Base-by-base conservation (phyloP, 2,888 invertebrate species). In the Boloria euphrosyne region DNA sequence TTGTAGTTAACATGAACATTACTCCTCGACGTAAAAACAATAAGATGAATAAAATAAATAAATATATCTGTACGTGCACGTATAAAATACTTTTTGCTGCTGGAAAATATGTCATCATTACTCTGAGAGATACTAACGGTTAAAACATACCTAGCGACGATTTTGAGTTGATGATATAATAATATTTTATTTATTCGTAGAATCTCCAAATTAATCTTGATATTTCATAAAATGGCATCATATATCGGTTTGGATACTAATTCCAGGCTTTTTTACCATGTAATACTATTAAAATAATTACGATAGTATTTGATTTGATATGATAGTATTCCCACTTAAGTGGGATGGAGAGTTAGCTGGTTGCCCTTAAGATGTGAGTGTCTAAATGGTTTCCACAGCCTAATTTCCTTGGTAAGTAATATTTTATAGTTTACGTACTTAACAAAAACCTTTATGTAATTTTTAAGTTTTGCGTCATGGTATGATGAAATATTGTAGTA, bases 211-310 rank as follows among this genome's bases (percentile, higher is more conserved):
- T 68, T 0, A 82, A 77, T 57, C 62, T 85, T 3, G 80, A 84
- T 55, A 74, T 74, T 0, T 82, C 84, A 0, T 76, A 76, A 62
- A 62, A 79, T 31, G 83, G 83, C 4, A 80, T 84, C 0, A 78
- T 84, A 17, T 83, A 86, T 67, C 68, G 85, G 85, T 63, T 82
- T 83, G 53, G 86, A 86, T 0, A 80, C 83, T 31, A 83, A 85
- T 59, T 76, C 5, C 71, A 78, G 0, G 61, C 75, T 4, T 44
- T 63, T 4, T n/a, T 82, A 10, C 66, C 75, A 3, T 31, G 58
- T 4, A 71, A 78, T 0, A 69, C 17, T 3, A 51, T 51, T 17
- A 5, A n/a, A 18, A 16, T 51, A 51, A 7, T 51, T 16, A 4
- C 16, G 1, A 18, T 1, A 16, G 18, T 18, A 16, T 18, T 51